A percentile compares a stretch with the other conserved stretches of the same genome.
phyloP scores from a whole-genome alignment of 2,888 invertebrate species.

The Hyposoter didymator region DNA sequence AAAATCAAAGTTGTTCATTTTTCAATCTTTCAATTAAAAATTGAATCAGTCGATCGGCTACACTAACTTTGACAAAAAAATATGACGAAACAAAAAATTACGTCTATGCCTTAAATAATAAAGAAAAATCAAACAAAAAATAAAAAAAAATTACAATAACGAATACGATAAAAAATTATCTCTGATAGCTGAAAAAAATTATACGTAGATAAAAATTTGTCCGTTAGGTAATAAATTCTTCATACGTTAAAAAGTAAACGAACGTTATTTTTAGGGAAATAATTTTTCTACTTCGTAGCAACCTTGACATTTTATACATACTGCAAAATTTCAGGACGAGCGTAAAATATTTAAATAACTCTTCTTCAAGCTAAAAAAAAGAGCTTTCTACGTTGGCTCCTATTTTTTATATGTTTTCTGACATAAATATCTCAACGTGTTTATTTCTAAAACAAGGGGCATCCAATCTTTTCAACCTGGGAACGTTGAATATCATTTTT shows the following conservation, averaged over 20 bases:
- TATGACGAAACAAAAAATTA: not conserved
- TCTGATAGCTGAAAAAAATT: slow-evolving; percentile 1
- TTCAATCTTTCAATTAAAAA: not conserved
- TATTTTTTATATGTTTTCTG: slow-evolving; percentile 7
- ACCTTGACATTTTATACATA: slow-evolving; percentile 21
- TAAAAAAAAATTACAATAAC: not conserved
- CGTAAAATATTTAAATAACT: slow-evolving; percentile 39
- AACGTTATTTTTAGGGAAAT: not conserved
- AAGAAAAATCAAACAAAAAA: no score
- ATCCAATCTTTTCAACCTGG: slow-evolving; percentile 16
- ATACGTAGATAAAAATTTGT: not conserved
- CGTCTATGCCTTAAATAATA: not conserved
- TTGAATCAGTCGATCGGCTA: not conserved
- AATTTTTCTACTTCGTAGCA: slow-evolving; percentile 23
- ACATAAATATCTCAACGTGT: not conserved
- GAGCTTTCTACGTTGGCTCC: slow-evolving; percentile 22
- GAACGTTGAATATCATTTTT: slow-evolving; percentile 26
- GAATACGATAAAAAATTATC: not conserved
- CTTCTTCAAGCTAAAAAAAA: slow-evolving; percentile 4
- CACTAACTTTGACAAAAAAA: slow-evolving; percentile 4
- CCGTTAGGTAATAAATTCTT: not conserved
- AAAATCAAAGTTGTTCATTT: not conserved
- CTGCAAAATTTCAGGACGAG: slow-evolving; percentile 2
- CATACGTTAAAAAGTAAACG: not conserved
- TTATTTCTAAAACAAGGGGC: not conserved